Percentiles rank a stretch among this genome's conserved stretches.
Evolutionary conservation across 2,888 invertebrate genomes (phyloP).

Genomic region (Linnaemya tessellans): DNA sequence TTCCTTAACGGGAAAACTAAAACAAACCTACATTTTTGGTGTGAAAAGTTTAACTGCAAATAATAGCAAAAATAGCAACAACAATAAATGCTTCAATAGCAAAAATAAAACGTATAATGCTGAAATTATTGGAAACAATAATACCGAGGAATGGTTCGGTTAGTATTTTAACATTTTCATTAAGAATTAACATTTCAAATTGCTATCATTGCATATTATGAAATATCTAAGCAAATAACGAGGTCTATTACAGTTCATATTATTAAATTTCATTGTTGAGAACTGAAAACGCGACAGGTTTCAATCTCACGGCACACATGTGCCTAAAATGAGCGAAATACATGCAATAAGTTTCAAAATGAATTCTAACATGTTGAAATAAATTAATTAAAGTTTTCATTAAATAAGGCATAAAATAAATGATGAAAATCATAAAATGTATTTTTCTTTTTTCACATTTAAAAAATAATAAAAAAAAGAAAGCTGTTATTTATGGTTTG

Average conservation of each 20-base stretch:
- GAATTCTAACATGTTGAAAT: not conserved
- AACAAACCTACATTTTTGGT: conserved; percentile 59
- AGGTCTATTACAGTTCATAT: not conserved
- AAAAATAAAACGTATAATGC: conserved; percentile 42
- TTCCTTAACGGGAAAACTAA: conserved; percentile 48
- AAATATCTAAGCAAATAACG: not conserved
- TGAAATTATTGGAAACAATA: conserved; percentile 69
- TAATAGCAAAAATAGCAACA: conserved; percentile 29
- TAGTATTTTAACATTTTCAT: conserved; percentile 74
- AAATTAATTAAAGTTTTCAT: conserved; percentile 4
- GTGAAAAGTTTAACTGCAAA: conserved; percentile 52
- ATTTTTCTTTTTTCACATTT: conserved; percentile 6
- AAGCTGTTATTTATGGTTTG: conserved; percentile 44
- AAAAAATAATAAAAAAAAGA: conserved; percentile 32
- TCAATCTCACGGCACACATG: not conserved
- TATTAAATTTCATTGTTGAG: not conserved
- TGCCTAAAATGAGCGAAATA: conserved; percentile 18
- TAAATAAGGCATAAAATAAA: not conserved
- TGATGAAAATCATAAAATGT: not conserved
- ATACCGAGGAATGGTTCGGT: conserved; percentile 79
- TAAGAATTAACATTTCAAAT: not conserved
- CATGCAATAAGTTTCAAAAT: not conserved
- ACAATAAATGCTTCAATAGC: conserved; percentile 58
- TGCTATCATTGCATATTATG: not conserved
- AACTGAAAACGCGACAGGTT: not conserved